Base-by-base conservation (phyloP, 2,888 invertebrate species). In the Ommatoiulus sabulosus region DNA sequence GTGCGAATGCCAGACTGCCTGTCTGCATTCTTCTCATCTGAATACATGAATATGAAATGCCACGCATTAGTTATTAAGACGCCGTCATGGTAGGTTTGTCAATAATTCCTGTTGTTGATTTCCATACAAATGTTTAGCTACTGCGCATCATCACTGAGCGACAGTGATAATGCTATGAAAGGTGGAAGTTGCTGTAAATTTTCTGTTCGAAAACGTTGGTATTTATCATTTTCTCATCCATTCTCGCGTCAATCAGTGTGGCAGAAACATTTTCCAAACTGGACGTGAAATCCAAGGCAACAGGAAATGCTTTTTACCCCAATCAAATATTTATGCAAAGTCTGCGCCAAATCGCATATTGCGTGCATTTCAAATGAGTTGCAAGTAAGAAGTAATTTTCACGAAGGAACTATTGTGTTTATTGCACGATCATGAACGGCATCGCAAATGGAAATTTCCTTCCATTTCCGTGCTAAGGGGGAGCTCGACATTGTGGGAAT, bases 281-380 rank as follows among this genome's bases (percentile, higher is more conserved):
- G 20, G 72, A 20, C 24, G n/a, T 72, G 10, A 24, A 24, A 24
- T 15, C 10, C 80, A 12, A 35, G 12, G 80, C 24, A 43, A 80
- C 80, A 43, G 35, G 15, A 43, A 80, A 80, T 80, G 80, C 80
- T 12, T 80, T 43, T 80, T 43, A 43, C 35, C 12, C 35, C 80
- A 80, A 43, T 80, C 6, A 72, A 80, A 80, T 43, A 80, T 80
- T 80, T 80, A 80, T 80, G 80, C 80, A 80, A 80, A 80, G 12
- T 0, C 24, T 35, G 35, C 15, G 17, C 15, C 80, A 15, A 80
- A 43, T 35, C 35, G 15, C 20, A 63, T n/a, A n/a, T 63, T 20
- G 17, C 63, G 20, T 20, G 72, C 24, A 72, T 43, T 12, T 4
- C 15, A 80, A 35, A 80, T 80, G 35, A 80, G 15, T 43, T 15